phyloP scores from a whole-genome alignment of 1,140 invertebrate genomes.

The Oncopodura yosiiana region DNA sequence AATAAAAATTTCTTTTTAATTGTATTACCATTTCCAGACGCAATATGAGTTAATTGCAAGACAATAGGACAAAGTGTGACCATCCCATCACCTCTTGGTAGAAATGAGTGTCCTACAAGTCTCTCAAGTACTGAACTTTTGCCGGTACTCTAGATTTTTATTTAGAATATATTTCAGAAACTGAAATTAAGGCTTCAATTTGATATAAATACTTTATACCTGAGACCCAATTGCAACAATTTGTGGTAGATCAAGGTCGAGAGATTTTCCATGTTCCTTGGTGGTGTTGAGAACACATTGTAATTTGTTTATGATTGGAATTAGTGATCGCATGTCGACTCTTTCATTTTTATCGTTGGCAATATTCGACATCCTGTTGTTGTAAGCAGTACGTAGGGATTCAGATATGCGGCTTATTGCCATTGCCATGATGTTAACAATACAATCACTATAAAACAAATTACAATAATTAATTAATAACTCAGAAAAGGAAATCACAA shows the following conservation, averaged over 20 bases:
- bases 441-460: no score
- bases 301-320: constrained; percentile 97
- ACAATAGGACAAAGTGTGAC: constrained; percentile 89
- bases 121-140: constrained; percentile 99
- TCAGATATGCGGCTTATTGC: no score
- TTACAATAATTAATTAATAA: no score
- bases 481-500: no score
- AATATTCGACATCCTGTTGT: no score
- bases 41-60: constrained; percentile 82
- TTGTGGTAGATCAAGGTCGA: constrained; percentile 94
- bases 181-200: neutral
- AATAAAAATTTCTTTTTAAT: no score
- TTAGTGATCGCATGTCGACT: constrained; percentile 83
- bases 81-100: constrained; percentile 91
- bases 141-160: constrained; percentile 75
- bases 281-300: constrained; percentile 99
- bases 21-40: constrained; percentile 79
- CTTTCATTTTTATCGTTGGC: no score
- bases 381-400: no score
- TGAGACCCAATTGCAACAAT: constrained; percentile 97
- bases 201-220: constrained; percentile 49
- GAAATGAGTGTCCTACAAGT: constrained; percentile 89
- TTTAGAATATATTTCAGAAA: neutral
- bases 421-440: no score
- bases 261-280: constrained; percentile 70